These are phyloP conservation scores for Carassius auratus DNA, from an alignment of 2,113 vertebrate genomes.

Conservation along the genomic window DNA sequence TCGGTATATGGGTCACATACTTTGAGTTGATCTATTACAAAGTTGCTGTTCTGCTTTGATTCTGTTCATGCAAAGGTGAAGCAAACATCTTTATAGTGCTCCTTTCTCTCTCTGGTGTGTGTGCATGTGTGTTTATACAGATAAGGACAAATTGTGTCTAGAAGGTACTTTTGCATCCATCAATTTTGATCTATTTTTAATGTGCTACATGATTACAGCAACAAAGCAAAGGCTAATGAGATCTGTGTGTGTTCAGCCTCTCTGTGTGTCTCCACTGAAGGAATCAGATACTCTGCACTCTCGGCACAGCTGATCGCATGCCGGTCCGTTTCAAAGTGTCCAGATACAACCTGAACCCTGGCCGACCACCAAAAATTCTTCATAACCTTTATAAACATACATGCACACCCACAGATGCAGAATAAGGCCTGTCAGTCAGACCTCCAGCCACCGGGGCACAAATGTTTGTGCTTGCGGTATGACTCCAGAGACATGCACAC, in stretches of 20 bases:
- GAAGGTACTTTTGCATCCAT: neutral
- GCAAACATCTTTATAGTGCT: neutral
- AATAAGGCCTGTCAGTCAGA: conserved; percentile 26
- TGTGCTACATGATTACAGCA: neutral
- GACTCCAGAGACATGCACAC: conserved; percentile 19
- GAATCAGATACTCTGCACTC: conserved; percentile 17
- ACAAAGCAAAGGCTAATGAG: conserved; percentile 28
- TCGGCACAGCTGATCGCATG: conserved; percentile 21
- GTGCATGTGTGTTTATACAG: neutral
- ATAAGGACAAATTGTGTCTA: neutral
- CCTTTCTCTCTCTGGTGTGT: neutral
- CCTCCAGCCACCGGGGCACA: neutral
- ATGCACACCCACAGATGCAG: conserved; percentile 7
- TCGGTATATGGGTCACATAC: conserved; percentile 36
- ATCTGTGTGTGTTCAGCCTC: neutral
- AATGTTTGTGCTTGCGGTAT: neutral
- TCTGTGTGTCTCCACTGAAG: conserved; percentile 16
- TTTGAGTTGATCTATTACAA: conserved; percentile 15
- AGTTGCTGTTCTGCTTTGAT: neutral
- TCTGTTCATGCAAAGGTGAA: conserved; percentile 12
- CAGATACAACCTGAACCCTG: conserved; percentile 26
- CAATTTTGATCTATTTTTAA: conserved; percentile 10
- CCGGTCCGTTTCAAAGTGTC: conserved; percentile 17
- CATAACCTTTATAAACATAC: conserved; percentile 37
- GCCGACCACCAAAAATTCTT: neutral